A percentile compares a stretch with the other conserved stretches of the same genome.
These are phyloP conservation scores for Caenorhabditis imperialis DNA, from an alignment of 2,888 invertebrate genomes.

Conservation along the genomic window DNA sequence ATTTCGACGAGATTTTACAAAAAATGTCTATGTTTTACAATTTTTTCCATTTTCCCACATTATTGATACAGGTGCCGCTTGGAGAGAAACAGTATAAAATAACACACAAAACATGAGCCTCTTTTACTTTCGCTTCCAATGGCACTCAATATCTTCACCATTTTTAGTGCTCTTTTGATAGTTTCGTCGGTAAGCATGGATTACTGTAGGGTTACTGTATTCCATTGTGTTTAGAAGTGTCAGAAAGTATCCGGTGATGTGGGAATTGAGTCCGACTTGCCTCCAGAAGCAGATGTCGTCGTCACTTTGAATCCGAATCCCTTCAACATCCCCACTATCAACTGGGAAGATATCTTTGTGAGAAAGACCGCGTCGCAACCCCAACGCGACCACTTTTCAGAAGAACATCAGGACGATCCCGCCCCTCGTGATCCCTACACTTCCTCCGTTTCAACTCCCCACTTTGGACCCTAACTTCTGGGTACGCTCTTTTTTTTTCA, in stretches of 20 bases:
- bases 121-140: too few species aligned
- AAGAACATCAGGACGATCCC: slow-evolving; percentile 34
- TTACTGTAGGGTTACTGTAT: background rate
- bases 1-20: too few species aligned
- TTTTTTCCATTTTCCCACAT: too few species aligned
- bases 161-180: too few species aligned
- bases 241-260: slow-evolving; percentile 31
- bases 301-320: slow-evolving; percentile 9
- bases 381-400: too few species aligned
- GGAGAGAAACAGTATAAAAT: too few species aligned
- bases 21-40: too few species aligned
- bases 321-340: slow-evolving; percentile 33
- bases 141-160: too few species aligned
- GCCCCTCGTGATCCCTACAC: slow-evolving; percentile 8
- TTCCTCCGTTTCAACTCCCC: slow-evolving; percentile 27
- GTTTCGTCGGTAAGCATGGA: too few species aligned
- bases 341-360: slow-evolving; percentile 41
- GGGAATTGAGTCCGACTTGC: slow-evolving; percentile 3
- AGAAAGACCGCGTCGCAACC: too few species aligned
- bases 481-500: background rate
- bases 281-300: slow-evolving; percentile 6
- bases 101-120: too few species aligned
- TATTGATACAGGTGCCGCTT: too few species aligned
- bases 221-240: background rate
- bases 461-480: slow-evolving; percentile 28